These are phyloP conservation scores for Metalampra italica DNA, from an alignment of 2,888 invertebrate genomes.

Conservation along the genomic window DNA sequence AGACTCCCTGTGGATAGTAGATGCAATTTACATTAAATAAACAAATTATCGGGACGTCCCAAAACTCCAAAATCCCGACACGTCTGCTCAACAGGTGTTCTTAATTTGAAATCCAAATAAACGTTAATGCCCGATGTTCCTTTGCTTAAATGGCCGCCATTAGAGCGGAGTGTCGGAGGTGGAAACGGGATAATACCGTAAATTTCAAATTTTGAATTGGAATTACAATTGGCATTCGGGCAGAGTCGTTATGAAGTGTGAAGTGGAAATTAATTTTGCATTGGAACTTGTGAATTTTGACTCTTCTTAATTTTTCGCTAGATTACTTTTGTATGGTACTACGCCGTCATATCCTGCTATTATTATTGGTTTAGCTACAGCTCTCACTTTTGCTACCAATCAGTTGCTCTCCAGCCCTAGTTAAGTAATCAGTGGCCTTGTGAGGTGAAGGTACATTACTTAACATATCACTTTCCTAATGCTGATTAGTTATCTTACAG, in stretches of 20 bases:
- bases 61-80: conserved; percentile 18
- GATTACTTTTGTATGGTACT: background rate
- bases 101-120: conserved; percentile 66
- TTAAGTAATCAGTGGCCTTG: too few species aligned
- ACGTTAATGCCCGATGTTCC: conserved; percentile 42
- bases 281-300: too few species aligned
- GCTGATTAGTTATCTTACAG: too few species aligned
- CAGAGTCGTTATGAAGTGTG: background rate
- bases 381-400: too few species aligned
- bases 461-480: too few species aligned
- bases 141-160: conserved; percentile 39
- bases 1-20: conserved; percentile 36
- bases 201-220: conserved; percentile 18
- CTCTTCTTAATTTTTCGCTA: too few species aligned
- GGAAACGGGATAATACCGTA: conserved; percentile 27
- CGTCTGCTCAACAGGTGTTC: conserved; percentile 60
- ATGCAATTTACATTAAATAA: conserved; percentile 59
- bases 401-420: too few species aligned
- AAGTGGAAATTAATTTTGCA: background rate
- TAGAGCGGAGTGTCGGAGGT: conserved; percentile 23
- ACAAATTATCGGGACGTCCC: conserved; percentile 52
- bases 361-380: too few species aligned
- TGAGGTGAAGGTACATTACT: too few species aligned
- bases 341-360: too few species aligned
- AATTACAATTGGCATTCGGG: conserved; percentile 10